These are phyloP conservation scores for Propithecus perrieri DNA, from an alignment of 2,797 vertebrate species.

Conservation along the genomic window DNA sequence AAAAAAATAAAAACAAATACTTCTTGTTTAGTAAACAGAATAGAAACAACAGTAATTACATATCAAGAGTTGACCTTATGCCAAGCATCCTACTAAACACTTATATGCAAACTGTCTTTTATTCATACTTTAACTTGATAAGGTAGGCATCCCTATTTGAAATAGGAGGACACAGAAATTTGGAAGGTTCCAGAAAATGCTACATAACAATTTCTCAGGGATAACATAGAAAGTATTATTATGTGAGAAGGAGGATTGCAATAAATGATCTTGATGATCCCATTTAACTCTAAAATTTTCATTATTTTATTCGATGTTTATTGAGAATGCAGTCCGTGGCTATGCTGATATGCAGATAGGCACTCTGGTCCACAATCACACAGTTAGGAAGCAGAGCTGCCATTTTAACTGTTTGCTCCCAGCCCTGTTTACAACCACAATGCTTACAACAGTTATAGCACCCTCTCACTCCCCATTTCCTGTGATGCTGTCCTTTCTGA, in stretches of 20 bases:
- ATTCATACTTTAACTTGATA: not conserved
- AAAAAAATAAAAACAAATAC: not conserved
- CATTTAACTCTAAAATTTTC: not conserved
- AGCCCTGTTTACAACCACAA: not conserved
- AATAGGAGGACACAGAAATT: not conserved
- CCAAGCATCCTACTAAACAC: too few relatives aligned
- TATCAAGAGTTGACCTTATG: not conserved
- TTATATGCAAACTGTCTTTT: not conserved
- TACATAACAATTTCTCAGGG: not conserved
- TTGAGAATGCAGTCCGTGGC: not conserved
- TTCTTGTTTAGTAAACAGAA: not conserved
- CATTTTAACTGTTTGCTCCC: not conserved
- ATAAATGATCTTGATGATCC: not conserved
- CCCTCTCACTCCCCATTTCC: not conserved
- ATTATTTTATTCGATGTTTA: not conserved
- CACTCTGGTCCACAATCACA: not conserved
- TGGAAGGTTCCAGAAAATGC: not conserved
- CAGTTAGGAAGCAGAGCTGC: not conserved
- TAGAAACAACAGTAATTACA: not conserved
- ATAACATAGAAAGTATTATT: not conserved
- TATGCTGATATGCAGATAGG: not conserved
- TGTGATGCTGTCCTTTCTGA: not conserved
- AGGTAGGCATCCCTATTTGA: not conserved
- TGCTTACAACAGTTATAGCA: not conserved
- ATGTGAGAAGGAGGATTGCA: not conserved